Evolutionary conservation across 2,888 invertebrate species (phyloP), one percentile per base, ranked within the genome.

Genomic region (Cyrtodaria siliqua): DNA sequence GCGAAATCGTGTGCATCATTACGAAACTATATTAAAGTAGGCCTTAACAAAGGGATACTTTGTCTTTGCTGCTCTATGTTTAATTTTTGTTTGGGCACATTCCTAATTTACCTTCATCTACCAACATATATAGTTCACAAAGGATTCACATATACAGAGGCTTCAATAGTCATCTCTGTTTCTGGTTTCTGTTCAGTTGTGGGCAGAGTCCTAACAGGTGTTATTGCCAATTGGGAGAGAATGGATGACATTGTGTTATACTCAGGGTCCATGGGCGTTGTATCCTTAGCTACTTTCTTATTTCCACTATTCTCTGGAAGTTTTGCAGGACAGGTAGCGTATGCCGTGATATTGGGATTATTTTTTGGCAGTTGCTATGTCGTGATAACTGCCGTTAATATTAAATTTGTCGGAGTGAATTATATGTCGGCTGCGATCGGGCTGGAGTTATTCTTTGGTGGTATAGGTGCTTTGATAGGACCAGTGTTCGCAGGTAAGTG

Each of bases 401-500:
- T 79, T 1, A 26, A 44, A 18, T 72, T 64, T 42, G 69, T 76
- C 3, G 79, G 69, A 4, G 53, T 79, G 0, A 61, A 76, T 12
- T 72, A 75, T 40, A 72, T 79, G 27, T 42, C 79, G 2, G 66
- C 79, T 1, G 75, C 79, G 0, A 68, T 69, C 20, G 79, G 79
- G 4, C 14, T 79, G 2, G 52, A 72, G 38, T 71, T 79, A 23
- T 71, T 72, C 61, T 75, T 72, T 44, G 71, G 61, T n/a, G 79
- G 75, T 4, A 18, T 79, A 14, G 79, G 79, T 0, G 61, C 75
- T 14, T 26, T 76, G 1, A 24, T 71, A 0, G 79, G 79, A 29
- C 79, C 79, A 47, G 64, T 79, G 4, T 49, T 75, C 42, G 75
- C 72, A 64, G 79, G 79, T 79, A 60, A 12, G n/a, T n/a, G n/a